phyloP scores from a whole-genome alignment of 2,113 vertebrate genomes.

The Equus quagga region DNA sequence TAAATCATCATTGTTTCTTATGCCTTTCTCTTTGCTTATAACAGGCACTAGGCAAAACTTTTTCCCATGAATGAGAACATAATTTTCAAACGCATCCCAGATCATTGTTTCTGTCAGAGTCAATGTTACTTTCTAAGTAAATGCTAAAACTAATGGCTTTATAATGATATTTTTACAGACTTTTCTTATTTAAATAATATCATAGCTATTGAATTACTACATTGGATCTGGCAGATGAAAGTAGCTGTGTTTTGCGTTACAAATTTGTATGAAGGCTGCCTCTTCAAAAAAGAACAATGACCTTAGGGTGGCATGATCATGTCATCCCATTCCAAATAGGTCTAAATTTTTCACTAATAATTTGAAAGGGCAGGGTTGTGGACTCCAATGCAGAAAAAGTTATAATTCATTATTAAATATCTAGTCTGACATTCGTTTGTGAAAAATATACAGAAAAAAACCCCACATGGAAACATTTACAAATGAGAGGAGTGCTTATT shows the following conservation, averaged over 20 bases:
- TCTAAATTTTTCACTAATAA: neutral
- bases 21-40: neutral
- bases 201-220: constrained; percentile 36
- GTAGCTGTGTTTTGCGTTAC: constrained; percentile 43
- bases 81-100: constrained; percentile 65
- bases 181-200: constrained; percentile 58
- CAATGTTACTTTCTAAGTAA: constrained; percentile 61
- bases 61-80: neutral
- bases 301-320: neutral
- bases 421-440: neutral
- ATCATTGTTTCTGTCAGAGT: constrained; percentile 66
- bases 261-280: constrained; percentile 48
- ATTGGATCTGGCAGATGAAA: constrained; percentile 60
- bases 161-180: constrained; percentile 63
- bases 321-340: neutral
- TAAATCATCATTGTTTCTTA: neutral
- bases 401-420: constrained; percentile 29
- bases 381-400: neutral
- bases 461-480: neutral
- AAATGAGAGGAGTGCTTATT: neutral
- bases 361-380: neutral
- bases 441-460: neutral
- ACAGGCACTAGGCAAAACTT: neutral
- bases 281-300: constrained; percentile 34
- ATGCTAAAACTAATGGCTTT: constrained; percentile 62